Conservation (phyloP, 2,113 vertebrate genomes). For the Rhynchomys soricoides region DNA sequence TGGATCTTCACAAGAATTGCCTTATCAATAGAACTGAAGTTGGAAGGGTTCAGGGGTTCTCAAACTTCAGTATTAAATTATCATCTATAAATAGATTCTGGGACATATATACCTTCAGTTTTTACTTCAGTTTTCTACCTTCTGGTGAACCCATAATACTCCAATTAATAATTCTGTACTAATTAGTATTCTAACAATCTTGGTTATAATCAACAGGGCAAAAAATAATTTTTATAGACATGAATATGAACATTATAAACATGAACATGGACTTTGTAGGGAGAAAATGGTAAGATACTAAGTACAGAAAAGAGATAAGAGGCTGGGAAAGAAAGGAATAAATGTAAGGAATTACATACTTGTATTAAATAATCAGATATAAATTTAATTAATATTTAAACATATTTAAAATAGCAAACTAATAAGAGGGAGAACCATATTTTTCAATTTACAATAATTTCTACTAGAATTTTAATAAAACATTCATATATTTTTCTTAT, state of each 20-base stretch:
- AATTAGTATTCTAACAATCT: neutral
- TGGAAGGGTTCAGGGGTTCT: neutral
- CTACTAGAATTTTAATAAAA: slow-evolving; percentile 6
- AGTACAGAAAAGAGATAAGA: neutral
- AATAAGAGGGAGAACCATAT: neutral
- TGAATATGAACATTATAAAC: too few species aligned
- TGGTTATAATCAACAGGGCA: neutral
- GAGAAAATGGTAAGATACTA: neutral
- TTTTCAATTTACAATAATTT: neutral
- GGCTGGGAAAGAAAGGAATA: neutral
- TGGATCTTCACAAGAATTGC: neutral
- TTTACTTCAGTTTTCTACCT: neutral
- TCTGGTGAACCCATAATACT: neutral
- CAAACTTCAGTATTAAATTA: neutral
- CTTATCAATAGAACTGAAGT: neutral
- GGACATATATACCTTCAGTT: neutral
- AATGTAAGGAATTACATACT: neutral
- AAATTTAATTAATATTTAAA: neutral
- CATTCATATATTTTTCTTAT: neutral
- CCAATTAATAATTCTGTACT: too few species aligned
- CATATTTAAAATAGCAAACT: neutral
- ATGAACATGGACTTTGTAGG: neutral
- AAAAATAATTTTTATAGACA: neutral
- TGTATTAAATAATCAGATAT: neutral
- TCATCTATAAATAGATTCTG: neutral